Conservation (phyloP, 1,140 invertebrate genomes). For the Rhagoletis pomonella region DNA sequence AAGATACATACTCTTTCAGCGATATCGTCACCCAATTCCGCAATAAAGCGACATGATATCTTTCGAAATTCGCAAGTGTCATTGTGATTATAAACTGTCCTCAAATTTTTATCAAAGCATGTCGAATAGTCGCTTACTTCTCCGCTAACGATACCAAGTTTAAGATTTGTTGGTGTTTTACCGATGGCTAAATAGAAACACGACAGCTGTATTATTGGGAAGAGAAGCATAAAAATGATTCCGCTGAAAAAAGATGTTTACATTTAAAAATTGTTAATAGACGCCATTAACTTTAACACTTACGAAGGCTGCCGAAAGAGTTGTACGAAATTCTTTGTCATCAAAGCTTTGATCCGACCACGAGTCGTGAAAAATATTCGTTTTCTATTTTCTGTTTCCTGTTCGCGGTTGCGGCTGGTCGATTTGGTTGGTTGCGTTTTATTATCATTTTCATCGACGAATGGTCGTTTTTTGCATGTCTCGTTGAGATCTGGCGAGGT, state of each 20-base stretch:
- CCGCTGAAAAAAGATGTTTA: conserved; percentile 77
- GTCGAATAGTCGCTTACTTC: conserved; percentile 76
- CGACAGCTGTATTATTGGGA: conserved; percentile 87
- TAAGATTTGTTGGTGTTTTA: conserved; percentile 82
- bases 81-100: conserved; percentile 64
- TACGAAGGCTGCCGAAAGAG: conserved; percentile 81
- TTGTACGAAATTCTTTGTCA: conserved; percentile 80
- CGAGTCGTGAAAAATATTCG: conserved; percentile 70
- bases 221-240: conserved; percentile 85
- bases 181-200: conserved; percentile 89
- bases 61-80: conserved; percentile 76
- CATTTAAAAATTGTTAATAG: neutral
- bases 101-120: conserved; percentile 66
- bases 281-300: neutral
- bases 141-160: conserved; percentile 85
- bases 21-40: conserved; percentile 75
- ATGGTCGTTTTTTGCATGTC: conserved; percentile 36
- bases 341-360: conserved; percentile 70
- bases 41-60: conserved; percentile 78
- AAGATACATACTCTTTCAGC: conserved; percentile 59
- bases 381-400: conserved; percentile 65
- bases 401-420: conserved; percentile 54
- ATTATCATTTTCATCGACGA: conserved; percentile 30
- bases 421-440: conserved; percentile 24
- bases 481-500: conserved; percentile 53